These are phyloP conservation scores for Pelagia noctiluca DNA, from an alignment of 30 jellyfish, hydroid and myxozoan genomes.

Conservation along the genomic window DNA sequence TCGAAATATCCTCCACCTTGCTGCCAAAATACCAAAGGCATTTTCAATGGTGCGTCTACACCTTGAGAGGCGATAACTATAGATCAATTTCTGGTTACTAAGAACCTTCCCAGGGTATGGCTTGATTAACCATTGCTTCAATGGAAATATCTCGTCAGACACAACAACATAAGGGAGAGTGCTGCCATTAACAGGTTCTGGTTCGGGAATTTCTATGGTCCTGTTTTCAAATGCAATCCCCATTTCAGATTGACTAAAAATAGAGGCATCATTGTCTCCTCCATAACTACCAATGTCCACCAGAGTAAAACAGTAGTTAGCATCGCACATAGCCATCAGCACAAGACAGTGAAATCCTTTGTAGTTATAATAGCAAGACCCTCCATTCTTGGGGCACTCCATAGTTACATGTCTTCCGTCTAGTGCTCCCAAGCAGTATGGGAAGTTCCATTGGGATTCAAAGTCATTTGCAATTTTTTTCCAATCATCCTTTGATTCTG, in stretches of 20 bases:
- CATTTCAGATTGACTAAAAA: constrained; percentile 15
- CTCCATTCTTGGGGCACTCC: constrained; percentile 45
- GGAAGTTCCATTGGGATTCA: constrained; percentile 38
- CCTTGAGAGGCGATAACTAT: constrained; percentile 22
- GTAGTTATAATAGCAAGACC: constrained; percentile 48
- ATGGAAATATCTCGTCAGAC: constrained; percentile 35
- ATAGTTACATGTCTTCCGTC: constrained; percentile 61
- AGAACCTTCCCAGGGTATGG: constrained; percentile 7
- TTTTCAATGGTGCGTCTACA: constrained; percentile 34
- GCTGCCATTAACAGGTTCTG: not conserved
- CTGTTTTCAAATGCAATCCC: constrained; percentile 34
- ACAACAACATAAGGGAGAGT: constrained; percentile 48
- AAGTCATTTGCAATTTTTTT: constrained; percentile 22
- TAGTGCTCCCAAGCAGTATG: constrained; percentile 51
- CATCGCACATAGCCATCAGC: constrained; percentile 61
- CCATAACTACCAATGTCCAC: constrained; percentile 49
- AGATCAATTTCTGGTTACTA: not conserved
- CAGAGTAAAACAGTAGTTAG: constrained; percentile 36
- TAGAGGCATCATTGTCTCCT: constrained; percentile 37
- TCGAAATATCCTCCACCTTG: constrained; percentile 70
- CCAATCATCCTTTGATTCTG: constrained; percentile 55
- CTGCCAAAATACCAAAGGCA: constrained; percentile 52
- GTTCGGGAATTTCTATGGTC: not conserved
- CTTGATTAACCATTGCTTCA: constrained; percentile 27
- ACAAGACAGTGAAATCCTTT: constrained; percentile 41